phyloP scores from a whole-genome alignment of 1,140 invertebrate species.

The Drosophila albomicans region DNA sequence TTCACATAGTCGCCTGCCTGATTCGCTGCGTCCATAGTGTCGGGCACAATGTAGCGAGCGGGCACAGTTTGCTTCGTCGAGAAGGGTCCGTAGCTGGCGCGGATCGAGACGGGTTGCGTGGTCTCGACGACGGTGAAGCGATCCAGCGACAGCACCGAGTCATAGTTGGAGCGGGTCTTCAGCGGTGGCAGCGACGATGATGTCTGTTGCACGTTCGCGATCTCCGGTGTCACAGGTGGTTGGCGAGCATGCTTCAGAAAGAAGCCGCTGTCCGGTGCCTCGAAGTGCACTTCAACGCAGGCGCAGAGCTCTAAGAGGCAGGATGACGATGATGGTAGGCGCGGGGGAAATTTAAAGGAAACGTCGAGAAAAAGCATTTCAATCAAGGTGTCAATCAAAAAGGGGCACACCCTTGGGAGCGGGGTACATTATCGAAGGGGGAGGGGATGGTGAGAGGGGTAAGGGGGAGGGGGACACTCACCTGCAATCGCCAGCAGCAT shows the following conservation, averaged over 20 bases:
- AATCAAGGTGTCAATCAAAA: neutral
- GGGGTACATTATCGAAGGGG: neutral
- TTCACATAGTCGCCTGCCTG: constrained; percentile 71
- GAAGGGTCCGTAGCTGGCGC: constrained; percentile 96
- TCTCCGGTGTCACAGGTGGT: constrained; percentile 85
- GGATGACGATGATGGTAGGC: too few species aligned
- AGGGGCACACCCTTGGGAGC: neutral
- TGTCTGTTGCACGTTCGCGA: constrained; percentile 68
- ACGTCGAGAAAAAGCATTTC: neutral
- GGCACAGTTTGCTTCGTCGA: constrained; percentile 96
- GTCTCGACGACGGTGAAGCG: constrained; percentile 95
- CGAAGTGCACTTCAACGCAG: constrained; percentile 93
- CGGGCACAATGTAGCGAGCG: constrained; percentile 94
- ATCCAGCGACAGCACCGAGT: constrained; percentile 89
- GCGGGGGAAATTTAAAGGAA: neutral
- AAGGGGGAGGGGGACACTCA: constrained; percentile 47
- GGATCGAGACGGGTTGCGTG: constrained; percentile 93
- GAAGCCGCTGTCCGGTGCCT: constrained; percentile 95
- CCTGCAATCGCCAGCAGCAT: constrained; percentile 65
- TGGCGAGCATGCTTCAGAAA: constrained; percentile 92
- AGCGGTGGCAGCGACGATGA: constrained; percentile 65
- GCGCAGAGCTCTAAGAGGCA: constrained; percentile 31
- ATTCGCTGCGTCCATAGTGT: constrained; percentile 87
- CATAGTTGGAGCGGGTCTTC: constrained; percentile 80
- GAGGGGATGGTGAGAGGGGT: neutral